Conservation (phyloP, 2,113 vertebrate genomes). For the Piaya cayana region DNA sequence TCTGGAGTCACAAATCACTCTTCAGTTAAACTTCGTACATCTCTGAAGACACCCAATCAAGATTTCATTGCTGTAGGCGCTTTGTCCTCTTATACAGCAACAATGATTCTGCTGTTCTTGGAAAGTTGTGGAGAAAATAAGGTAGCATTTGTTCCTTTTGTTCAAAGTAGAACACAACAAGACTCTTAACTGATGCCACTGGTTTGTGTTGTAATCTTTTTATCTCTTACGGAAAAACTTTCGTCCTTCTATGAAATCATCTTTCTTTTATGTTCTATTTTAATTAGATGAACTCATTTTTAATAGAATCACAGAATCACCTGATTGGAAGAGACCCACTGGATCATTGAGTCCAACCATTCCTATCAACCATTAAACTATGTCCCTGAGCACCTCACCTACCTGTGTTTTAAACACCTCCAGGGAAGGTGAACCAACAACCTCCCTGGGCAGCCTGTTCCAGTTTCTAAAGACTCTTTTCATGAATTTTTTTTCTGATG, state of each 20-base stretch:
- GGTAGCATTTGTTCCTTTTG: not conserved
- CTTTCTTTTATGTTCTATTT: not conserved
- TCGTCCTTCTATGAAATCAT: not conserved
- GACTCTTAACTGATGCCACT: not conserved
- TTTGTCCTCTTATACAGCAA: not conserved
- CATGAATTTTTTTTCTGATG: too few relatives aligned
- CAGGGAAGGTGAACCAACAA: too few relatives aligned
- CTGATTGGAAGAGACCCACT: too few relatives aligned
- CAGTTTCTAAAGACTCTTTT: too few relatives aligned
- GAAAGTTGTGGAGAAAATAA: not conserved
- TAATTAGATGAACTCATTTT: not conserved
- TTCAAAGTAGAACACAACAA: rapidly evolving
- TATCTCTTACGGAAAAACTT: not conserved
- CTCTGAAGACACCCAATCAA: not conserved
- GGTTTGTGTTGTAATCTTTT: not conserved
- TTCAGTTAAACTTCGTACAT: not conserved
- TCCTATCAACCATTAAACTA: too few relatives aligned
- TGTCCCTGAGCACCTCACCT: too few relatives aligned
- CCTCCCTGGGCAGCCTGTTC: too few relatives aligned
- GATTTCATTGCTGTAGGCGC: not conserved
- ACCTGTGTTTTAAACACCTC: too few relatives aligned
- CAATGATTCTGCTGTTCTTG: not conserved
- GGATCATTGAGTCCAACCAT: too few relatives aligned
- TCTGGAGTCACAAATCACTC: not conserved
- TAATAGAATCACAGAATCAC: too few relatives aligned